Evolutionary conservation across 2,113 vertebrate genomes (phyloP), one percentile per base, ranked within the genome.

Genomic region (Peucedramus taeniatus): DNA sequence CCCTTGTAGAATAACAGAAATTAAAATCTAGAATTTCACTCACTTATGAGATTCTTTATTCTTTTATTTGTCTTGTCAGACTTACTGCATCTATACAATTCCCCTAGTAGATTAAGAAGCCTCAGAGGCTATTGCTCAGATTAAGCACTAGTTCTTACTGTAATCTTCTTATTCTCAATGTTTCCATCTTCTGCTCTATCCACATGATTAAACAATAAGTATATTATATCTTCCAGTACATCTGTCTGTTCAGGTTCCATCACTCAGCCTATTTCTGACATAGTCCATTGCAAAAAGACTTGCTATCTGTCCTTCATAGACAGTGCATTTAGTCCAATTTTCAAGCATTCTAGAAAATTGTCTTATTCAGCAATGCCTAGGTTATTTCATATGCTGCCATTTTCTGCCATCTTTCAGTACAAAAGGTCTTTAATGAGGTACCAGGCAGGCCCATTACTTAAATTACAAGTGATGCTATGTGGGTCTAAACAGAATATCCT

Each of bases 191-290:
- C 37, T 53, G 69, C 65, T 91, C 92, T 87, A 86, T 80, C 83
- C 95, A 90, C 72, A 97, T 82, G 84, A 96, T 96, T 96, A 97
- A 96, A 96, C 95, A 94, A 83, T 95, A 97, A 97, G 96, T 91
- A 82, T 96, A 95, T 96, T 95, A 91, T 77, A 93, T 94, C 89
- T 92, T 95, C 68, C 91, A 92, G 86, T 93, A 77, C 87, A 94
- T 93, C 92, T 91, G 64, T 93, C 77, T 85, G 66, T 75, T 93
- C 61, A 83, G 69, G 57, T 64, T 87, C 87, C 79, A 80, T 94
- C 91, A 88, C 63, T 95, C 84, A 94, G 56, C 44, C 82, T 79
- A 37, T 79, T 94, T 97, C 86, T 97, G 76, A 95, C 51, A 92
- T 6, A 69, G 68, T 18, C 50, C 60, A 53, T 14, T 92, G 56